These are phyloP conservation scores for Paracentrotus lividus DNA, from an alignment of 53 echinoderm and acorn worm species.

Conservation along the genomic window DNA sequence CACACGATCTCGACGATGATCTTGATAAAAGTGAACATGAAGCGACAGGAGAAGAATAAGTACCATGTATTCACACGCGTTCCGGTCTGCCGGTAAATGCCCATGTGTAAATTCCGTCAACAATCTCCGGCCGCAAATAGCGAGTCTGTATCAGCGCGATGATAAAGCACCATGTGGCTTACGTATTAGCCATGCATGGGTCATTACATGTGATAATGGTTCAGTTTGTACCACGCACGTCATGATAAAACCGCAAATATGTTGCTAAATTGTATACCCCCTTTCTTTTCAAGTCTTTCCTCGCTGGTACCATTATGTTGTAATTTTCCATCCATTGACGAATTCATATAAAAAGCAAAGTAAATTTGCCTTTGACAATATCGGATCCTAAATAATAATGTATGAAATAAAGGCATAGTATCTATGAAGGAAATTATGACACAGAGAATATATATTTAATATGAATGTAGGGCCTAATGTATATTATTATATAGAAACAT, in stretches of 20 bases:
- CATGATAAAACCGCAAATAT: slow-evolving; percentile 38
- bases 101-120: slow-evolving; percentile 56
- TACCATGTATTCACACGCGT: slow-evolving; percentile 14
- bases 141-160: slow-evolving; percentile 13
- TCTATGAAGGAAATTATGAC: too few species aligned
- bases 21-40: neutral
- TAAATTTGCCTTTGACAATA: too few species aligned
- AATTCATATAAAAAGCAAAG: neutral
- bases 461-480: too few species aligned
- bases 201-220: slow-evolving; percentile 49
- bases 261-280: neutral
- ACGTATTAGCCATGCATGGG: slow-evolving; percentile 41
- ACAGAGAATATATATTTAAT: too few species aligned
- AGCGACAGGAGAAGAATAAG: slow-evolving; percentile 15
- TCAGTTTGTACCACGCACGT: slow-evolving; percentile 24
- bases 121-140: slow-evolving; percentile 48
- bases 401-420: too few species aligned
- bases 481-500: too few species aligned
- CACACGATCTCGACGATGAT: neutral
- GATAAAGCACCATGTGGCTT: slow-evolving; percentile 39
- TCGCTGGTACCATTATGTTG: neutral
- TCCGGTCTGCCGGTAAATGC: slow-evolving; percentile 30
- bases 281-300: neutral
- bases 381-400: too few species aligned
- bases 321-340: neutral